Evolutionary conservation across 2,113 vertebrate species (phyloP).

Genomic region (Sinocyclocheilus rhinocerous): DNA sequence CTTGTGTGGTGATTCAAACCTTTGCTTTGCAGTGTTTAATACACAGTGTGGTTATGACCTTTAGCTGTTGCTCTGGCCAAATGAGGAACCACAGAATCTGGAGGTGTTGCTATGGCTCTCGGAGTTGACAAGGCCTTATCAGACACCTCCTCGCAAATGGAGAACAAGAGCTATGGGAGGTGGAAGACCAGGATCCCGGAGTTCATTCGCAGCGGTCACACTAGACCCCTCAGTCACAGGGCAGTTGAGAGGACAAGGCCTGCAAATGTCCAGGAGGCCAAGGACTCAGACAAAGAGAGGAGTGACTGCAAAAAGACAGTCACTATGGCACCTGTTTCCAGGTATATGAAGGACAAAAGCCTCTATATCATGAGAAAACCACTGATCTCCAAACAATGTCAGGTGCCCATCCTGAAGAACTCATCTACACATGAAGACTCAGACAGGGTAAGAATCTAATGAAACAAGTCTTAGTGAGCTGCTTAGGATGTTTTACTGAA

Average conservation of each 20-base stretch:
- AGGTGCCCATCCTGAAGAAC: conserved; percentile 69
- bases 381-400: conserved; percentile 44
- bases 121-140: conserved; percentile 66
- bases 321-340: conserved; percentile 64
- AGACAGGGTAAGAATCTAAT: conserved; percentile 61
- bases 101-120: conserved; percentile 63
- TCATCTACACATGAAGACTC: conserved; percentile 27
- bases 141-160: conserved; percentile 56
- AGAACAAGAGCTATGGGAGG: conserved; percentile 46
- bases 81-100: conserved; percentile 43
- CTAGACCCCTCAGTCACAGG: neutral
- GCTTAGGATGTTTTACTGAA: neutral
- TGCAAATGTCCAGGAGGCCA: neutral
- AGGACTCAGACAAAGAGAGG: conserved; percentile 31
- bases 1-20: neutral
- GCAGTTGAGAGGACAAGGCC: neutral
- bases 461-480: neutral
- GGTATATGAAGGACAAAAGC: conserved; percentile 60
- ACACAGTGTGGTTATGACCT: conserved; percentile 34
- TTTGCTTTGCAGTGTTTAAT: neutral
- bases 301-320: conserved; percentile 47
- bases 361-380: conserved; percentile 58
- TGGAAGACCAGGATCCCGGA: conserved; percentile 39
- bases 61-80: conserved; percentile 30
- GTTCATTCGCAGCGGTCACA: conserved; percentile 25